Evolutionary conservation across 2,888 invertebrate species (phyloP), one percentile per base, ranked within the genome.

Genomic region (Netelia inedita): DNA sequence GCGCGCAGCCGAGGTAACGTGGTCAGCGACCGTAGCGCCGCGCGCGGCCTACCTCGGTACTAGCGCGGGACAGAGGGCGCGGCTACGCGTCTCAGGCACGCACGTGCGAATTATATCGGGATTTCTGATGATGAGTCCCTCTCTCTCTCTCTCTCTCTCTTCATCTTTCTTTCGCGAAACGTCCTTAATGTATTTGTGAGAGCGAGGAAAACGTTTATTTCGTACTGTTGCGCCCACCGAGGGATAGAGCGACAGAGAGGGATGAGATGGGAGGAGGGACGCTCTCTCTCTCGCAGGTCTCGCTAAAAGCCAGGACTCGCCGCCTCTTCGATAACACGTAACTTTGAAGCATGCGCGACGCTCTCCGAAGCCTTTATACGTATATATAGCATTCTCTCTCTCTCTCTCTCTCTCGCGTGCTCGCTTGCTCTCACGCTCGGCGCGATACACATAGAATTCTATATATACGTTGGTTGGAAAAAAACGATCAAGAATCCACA

Each of bases 311-410:
- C 71, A 65, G 79, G 74, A 79, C 84, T 87, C 83, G 86, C 88
- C 80, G 88, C 87, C 83, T 88, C 87, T 88, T 85, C 81, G 85
- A 87, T 88, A 88, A 88, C 85, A 87, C 88, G 86, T 87, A 88
- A 86, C 85, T 71, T 86, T 61, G 85, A 79, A 86, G 87, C 88
- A 88, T 86, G 86, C 88, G 82, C 86, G 83, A 57, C 75, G 79
- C 84, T 80, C 63, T 55, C 28, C 55, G 14, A 16, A 46, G 46
- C 11, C 10, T 19, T 19, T 57, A 71, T 59, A 74, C 75, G 68
- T 75, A 71, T 71, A 41, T 21, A 35, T 55, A 19, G n/a, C 55
- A 14, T 68, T 66, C 57, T 68, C 74, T 82, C 61, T 43, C 46
- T 41, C 63, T 82, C 50, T 61, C 53, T 46, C 59, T 50, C 23